Evolutionary conservation across 2,888 invertebrate genomes (phyloP).

Genomic region (Notodonta ziczac): DNA sequence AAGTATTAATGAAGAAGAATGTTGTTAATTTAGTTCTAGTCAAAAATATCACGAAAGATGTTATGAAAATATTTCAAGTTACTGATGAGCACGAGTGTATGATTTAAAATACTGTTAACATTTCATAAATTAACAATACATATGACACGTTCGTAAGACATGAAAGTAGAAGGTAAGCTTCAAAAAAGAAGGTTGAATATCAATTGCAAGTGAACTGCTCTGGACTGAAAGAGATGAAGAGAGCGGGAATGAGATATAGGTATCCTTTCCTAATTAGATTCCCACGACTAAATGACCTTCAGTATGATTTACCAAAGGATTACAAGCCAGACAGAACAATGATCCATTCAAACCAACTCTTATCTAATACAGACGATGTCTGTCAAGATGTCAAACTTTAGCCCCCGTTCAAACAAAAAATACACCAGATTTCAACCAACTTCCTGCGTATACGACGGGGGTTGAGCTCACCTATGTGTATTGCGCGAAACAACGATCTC

Average conservation of each 20-base stretch:
- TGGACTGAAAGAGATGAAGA: too few relatives aligned
- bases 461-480: conserved; percentile 49
- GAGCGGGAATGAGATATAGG: too few relatives aligned
- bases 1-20: neutral
- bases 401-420: conserved; percentile 78
- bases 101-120: too few relatives aligned
- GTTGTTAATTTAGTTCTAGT: neutral
- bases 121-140: too few relatives aligned
- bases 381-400: conserved; percentile 66
- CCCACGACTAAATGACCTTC: conserved; percentile 46
- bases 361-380: conserved; percentile 69
- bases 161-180: too few relatives aligned
- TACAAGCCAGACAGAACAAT: conserved; percentile 64
- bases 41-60: neutral
- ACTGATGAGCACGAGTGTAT: too few relatives aligned
- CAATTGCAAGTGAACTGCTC: too few relatives aligned
- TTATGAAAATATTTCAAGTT: too few relatives aligned
- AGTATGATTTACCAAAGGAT: conserved; percentile 49
- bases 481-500: conserved; percentile 62
- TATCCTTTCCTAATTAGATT: conserved; percentile 34
- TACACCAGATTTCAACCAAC: conserved; percentile 79
- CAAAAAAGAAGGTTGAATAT: too few relatives aligned
- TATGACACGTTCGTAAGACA: too few relatives aligned
- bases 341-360: conserved; percentile 62
- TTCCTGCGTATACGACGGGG: conserved; percentile 73